These are phyloP conservation scores for Gari tellinella DNA, from an alignment of 2,888 invertebrate genomes.

Conservation along the genomic window DNA sequence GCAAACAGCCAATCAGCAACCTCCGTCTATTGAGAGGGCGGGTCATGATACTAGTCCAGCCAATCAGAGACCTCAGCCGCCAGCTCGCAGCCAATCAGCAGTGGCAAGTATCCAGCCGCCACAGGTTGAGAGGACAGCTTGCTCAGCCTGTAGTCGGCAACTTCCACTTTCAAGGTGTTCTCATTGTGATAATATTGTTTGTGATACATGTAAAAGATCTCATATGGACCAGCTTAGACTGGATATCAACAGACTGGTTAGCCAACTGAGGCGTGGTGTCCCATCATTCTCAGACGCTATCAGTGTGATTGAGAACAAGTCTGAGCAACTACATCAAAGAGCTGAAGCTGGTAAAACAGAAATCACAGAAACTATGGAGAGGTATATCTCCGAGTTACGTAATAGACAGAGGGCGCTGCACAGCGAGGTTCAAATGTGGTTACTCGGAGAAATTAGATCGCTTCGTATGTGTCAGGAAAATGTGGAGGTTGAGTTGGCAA, in stretches of 20 bases:
- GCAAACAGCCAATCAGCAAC: slow-evolving; percentile 20
- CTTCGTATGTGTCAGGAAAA: slow-evolving; percentile 95
- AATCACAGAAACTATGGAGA: slow-evolving; percentile 88
- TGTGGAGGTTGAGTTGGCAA: slow-evolving; percentile 96
- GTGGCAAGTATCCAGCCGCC: slow-evolving; percentile 7
- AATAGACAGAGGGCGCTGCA: slow-evolving; percentile 87
- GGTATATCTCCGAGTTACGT: slow-evolving; percentile 83
- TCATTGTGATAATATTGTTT: slow-evolving; percentile 99
- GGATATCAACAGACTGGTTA: slow-evolving; percentile 95
- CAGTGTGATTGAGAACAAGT: slow-evolving; percentile 91
- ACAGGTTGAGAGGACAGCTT: slow-evolving; percentile 88
- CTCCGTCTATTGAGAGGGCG: slow-evolving; percentile 11
- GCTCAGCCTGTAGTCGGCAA: slow-evolving; percentile 93
- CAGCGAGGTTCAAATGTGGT: slow-evolving; percentile 91
- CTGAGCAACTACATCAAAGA: slow-evolving; percentile 94
- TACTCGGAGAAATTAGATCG: slow-evolving; percentile 93
- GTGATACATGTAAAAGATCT: slow-evolving; percentile 95
- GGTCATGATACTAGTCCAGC: slow-evolving; percentile 11
- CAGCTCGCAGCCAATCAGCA: slow-evolving; percentile 1
- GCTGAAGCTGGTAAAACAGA: slow-evolving; percentile 96
- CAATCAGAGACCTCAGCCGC: slow-evolving; percentile 13
- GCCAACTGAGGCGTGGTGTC: slow-evolving; percentile 88
- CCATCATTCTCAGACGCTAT: slow-evolving; percentile 85
- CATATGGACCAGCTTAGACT: slow-evolving; percentile 71
- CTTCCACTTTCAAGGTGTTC: slow-evolving; percentile 89